Conservation (phyloP, 2,113 vertebrate genomes). For the Pycnonotus jocosus region DNA sequence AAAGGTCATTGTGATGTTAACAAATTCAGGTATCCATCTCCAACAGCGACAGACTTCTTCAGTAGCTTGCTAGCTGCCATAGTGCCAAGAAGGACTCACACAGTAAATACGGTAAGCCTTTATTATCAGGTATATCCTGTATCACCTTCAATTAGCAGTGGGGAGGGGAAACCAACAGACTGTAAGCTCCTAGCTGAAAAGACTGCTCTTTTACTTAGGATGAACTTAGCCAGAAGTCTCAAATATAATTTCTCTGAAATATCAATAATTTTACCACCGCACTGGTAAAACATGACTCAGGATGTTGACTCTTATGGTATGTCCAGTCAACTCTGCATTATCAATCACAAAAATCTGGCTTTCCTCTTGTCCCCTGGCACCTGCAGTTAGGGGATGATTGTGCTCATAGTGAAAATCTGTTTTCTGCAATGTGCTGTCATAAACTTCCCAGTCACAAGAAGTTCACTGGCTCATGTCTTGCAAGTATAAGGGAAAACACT, state of each 20-base stretch:
- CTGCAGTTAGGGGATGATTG: neutral
- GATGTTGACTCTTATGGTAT: neutral
- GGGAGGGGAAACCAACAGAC: neutral
- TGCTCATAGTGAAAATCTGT: neutral
- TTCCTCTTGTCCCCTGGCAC: neutral
- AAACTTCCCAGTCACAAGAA: neutral
- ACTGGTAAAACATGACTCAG: neutral
- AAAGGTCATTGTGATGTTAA: neutral
- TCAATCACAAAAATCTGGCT: neutral
- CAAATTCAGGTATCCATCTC: neutral
- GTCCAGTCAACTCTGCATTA: neutral
- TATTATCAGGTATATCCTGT: accelerated
- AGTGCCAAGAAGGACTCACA: neutral
- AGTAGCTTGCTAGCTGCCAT: neutral
- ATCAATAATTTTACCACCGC: neutral
- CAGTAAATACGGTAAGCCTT: neutral
- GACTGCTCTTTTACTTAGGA: neutral
- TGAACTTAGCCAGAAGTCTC: neutral
- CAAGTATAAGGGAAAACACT: neutral
- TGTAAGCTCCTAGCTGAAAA: neutral
- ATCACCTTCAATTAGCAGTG: accelerated
- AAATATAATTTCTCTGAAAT: neutral
- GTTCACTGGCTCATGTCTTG: neutral
- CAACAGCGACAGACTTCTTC: neutral
- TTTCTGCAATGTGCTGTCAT: neutral